These are phyloP conservation scores for Gadus chalcogrammus DNA, from an alignment of 2,113 vertebrate species.

Conservation along the genomic window DNA sequence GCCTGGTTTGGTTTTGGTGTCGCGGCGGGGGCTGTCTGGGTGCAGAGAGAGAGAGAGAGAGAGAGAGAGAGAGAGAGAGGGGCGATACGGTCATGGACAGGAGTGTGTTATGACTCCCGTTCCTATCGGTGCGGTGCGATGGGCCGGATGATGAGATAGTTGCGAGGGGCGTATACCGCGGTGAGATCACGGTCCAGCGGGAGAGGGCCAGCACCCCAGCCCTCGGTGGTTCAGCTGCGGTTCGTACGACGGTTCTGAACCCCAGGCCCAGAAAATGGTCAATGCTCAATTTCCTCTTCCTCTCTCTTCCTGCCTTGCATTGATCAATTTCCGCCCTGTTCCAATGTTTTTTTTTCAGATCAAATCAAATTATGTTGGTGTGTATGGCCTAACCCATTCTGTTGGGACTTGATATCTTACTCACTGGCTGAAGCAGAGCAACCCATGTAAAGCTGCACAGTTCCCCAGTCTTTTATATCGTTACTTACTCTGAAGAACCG, in stretches of 20 bases:
- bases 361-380: too few species aligned
- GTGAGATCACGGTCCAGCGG: conserved; percentile 30
- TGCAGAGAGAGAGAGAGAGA: neutral
- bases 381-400: too few species aligned
- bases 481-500: too few species aligned
- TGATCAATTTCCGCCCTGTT: too few species aligned
- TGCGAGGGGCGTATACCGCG: neutral
- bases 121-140: conserved; percentile 29
- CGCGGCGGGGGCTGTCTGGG: conserved; percentile 20
- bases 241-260: neutral
- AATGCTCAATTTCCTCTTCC: conserved; percentile 11
- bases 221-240: neutral
- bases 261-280: conserved; percentile 18
- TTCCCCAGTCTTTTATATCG: too few species aligned
- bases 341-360: too few species aligned
- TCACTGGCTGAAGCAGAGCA: too few species aligned
- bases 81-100: conserved; percentile 27
- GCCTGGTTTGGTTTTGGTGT: conserved; percentile 50
- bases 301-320: neutral
- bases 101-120: conserved; percentile 36
- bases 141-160: conserved; percentile 42
- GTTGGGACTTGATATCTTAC: too few species aligned
- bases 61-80: too few species aligned
- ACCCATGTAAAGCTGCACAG: too few species aligned
- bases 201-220: conserved; percentile 2